A percentile compares a stretch with the other conserved stretches of the same genome.
These are phyloP conservation scores for Dusona sp. DNA, from an alignment of 2,888 invertebrate genomes.

Conservation along the genomic window DNA sequence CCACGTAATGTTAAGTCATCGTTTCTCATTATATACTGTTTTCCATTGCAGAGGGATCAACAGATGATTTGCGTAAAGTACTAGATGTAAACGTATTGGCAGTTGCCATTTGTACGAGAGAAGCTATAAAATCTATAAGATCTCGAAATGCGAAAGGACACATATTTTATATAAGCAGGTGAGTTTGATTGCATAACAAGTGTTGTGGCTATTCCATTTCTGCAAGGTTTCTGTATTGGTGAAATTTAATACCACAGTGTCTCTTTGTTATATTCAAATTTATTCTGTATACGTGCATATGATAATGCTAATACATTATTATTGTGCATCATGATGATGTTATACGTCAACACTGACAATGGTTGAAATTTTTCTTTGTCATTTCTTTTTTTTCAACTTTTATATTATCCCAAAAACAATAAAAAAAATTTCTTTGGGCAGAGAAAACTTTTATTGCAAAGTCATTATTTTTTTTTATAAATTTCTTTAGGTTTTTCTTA, in stretches of 20 bases:
- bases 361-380: no score
- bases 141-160: conserved; percentile 67
- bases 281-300: no score
- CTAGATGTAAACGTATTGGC: conserved; percentile 77
- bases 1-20: neutral
- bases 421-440: no score
- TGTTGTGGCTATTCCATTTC: neutral
- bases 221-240: neutral
- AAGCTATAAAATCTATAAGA: conserved; percentile 75
- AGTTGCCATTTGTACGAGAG: conserved; percentile 75
- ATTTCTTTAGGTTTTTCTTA: no score
- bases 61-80: conserved; percentile 73
- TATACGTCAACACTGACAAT: no score
- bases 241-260: neutral
- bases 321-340: no score
- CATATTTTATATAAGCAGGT: conserved; percentile 35
- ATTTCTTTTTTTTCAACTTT: no score
- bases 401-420: no score
- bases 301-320: no score
- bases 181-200: neutral
- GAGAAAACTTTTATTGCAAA: no score
- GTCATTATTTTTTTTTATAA: no score
- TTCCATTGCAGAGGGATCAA: conserved; percentile 70
- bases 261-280: neutral
- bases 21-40: neutral